Percentiles rank a stretch among this genome's conserved stretches.
Evolutionary conservation across 2,888 invertebrate genomes (phyloP).

Genomic region (Hyposoter didymator): DNA sequence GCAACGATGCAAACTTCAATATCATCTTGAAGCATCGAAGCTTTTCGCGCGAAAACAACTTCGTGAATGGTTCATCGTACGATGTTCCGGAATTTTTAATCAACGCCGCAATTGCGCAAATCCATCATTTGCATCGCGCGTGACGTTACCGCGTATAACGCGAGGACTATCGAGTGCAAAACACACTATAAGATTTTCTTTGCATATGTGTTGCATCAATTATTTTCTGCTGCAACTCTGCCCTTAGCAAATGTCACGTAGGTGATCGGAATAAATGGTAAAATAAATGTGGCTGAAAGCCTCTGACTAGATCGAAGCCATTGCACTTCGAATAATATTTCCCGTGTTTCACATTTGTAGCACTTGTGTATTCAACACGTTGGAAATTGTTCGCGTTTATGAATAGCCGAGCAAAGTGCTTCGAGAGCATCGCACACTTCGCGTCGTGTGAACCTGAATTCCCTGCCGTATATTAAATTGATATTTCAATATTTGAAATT

Average conservation of each 20-base stretch:
- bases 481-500: neutral
- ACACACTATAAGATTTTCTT: neutral
- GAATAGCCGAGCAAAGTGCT: conserved; percentile 44
- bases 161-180: neutral
- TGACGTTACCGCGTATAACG: neutral
- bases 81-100: neutral
- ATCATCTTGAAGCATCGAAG: too few species aligned
- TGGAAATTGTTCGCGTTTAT: conserved; percentile 18
- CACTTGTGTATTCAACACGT: conserved; percentile 37
- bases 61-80: too few species aligned
- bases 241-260: conserved; percentile 26
- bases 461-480: conserved; percentile 16
- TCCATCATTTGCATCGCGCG: neutral
- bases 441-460: conserved; percentile 15
- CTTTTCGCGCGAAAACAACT: too few species aligned
- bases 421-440: conserved; percentile 35
- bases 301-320: conserved; percentile 44
- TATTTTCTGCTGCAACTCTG: too few species aligned
- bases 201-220: neutral
- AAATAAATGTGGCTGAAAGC: conserved; percentile 66
- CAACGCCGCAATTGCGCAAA: neutral
- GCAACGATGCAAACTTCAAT: too few species aligned
- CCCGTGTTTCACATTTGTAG: conserved; percentile 38
- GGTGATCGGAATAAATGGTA: conserved; percentile 60
- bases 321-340: conserved; percentile 52